Base-by-base conservation (phyloP, 2,888 invertebrate species). In the Tridacna gigas region DNA sequence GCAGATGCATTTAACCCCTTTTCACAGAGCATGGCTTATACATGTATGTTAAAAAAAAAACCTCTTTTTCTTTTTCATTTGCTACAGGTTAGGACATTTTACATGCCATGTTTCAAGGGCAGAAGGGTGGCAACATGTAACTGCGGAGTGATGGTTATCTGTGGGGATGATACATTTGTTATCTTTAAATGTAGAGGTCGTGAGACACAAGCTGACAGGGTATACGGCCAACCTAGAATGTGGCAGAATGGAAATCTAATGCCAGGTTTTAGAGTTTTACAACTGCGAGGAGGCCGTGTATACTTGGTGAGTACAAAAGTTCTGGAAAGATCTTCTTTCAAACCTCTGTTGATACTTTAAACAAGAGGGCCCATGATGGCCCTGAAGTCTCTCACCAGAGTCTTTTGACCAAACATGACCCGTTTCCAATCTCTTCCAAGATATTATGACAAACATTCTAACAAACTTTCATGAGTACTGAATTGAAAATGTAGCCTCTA, bases 91-190 rank as follows among this genome's bases (percentile, higher is more conserved):
- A 37, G 71, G 25, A 74, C 47, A 0, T 74, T 77, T 26, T 74
- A 48, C 12, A 4, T 12, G 9, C 3, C 51, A 0, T 71, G 71
- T 20, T 71, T 71, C 51, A 47, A 48, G 20, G 25, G 63, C 3
- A 51, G 65, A 13, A 71, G 74, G 5, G 15, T 20, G 9, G 90
- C 90, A 0, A 82, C 90, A 0, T 91, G 91, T 82, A 91, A 86
- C 77, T 91, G 91, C 83, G 90, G 86, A 26, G 86, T 86, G 5
- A 84, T 84, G 12, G 82, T 89, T 0, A 75, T 83, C 26, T 73
- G 79, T 47, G 88, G 83, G n/a, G 91, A 91, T 78, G 91, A 90
- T 81, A 88, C 89, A 7, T 84, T 91, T 60, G 78, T 87, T 0
- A 65, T 91, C 63, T 89, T 89, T 69, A 80, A 79, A 71, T 91